Evolutionary conservation across 2,888 invertebrate species (phyloP).

Genomic region (Dyspetes luteomarginatus): DNA sequence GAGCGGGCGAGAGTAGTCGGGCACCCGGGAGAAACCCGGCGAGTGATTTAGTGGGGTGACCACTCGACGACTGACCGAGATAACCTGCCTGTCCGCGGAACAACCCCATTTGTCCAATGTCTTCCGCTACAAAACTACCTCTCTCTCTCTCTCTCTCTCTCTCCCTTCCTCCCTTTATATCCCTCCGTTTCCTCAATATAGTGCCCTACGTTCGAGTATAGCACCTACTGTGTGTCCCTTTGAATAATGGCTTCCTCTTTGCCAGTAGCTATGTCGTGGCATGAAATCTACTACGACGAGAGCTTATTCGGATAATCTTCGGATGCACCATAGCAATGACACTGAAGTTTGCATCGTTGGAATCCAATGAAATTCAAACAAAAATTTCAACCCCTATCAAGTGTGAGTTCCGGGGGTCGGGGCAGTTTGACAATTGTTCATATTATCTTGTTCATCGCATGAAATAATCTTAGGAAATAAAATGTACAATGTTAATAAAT

Average conservation of each 20-base stretch:
- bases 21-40: conserved; percentile 74
- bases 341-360: background rate
- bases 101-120: conserved; percentile 82
- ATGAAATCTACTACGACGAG: conserved; percentile 16
- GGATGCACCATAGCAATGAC: conserved; percentile 23
- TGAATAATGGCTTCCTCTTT: conserved; percentile 78
- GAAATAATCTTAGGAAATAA: too few relatives aligned
- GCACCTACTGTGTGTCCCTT: conserved; percentile 71
- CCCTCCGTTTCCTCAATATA: conserved; percentile 44
- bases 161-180: conserved; percentile 5
- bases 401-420: too few relatives aligned
- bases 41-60: conserved; percentile 82
- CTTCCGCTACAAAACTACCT: conserved; percentile 82
- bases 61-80: conserved; percentile 82
- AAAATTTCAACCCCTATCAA: too few relatives aligned
- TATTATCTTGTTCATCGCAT: too few relatives aligned
- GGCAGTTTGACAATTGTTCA: too few relatives aligned
- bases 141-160: conserved; percentile 61
- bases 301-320: conserved; percentile 55
- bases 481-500: too few relatives aligned
- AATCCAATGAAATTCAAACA: too few relatives aligned
- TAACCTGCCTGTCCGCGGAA: conserved; percentile 82
- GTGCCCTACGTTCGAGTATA: conserved; percentile 65
- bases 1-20: conserved; percentile 71
- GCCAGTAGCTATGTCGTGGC: conserved; percentile 67